Evolutionary conservation across 2,888 invertebrate species (phyloP).

Genomic region (Aleiodes testaceus): DNA sequence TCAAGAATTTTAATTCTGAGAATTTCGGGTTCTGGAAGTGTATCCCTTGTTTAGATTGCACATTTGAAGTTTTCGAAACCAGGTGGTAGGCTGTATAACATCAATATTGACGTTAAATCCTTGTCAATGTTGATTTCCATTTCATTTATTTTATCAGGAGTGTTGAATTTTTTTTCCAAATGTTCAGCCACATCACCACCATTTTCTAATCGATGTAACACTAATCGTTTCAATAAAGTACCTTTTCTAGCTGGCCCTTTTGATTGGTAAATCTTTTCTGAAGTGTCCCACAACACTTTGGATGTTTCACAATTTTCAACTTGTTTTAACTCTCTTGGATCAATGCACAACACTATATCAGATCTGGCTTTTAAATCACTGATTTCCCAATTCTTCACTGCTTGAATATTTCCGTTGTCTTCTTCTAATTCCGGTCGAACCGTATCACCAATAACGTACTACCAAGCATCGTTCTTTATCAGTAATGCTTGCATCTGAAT

Average conservation of each 20-base stretch:
- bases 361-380: slow-evolving; percentile 32
- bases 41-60: slow-evolving; percentile 65
- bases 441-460: too few relatives aligned
- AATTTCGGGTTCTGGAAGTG: slow-evolving; percentile 57
- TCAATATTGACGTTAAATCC: slow-evolving; percentile 56
- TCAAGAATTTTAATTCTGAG: slow-evolving; percentile 61
- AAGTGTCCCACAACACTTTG: slow-evolving; percentile 21
- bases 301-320: slow-evolving; percentile 32
- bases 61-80: slow-evolving; percentile 64
- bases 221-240: slow-evolving; percentile 65
- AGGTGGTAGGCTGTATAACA: slow-evolving; percentile 62
- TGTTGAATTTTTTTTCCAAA: slow-evolving; percentile 61
- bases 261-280: slow-evolving; percentile 26
- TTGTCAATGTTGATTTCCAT: slow-evolving; percentile 61
- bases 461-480: not conserved
- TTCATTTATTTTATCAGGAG: slow-evolving; percentile 62
- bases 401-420: slow-evolving; percentile 5
- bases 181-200: slow-evolving; percentile 62
- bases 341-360: slow-evolving; percentile 13
- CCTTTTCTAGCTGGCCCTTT: slow-evolving; percentile 63
- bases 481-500: slow-evolving; percentile 36
- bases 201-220: slow-evolving; percentile 61
- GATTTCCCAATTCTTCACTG: slow-evolving; percentile 15
- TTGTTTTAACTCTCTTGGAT: slow-evolving; percentile 36
- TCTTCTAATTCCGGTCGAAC: slow-evolving; percentile 14